Evolutionary conservation across 2,797 vertebrate genomes (phyloP).

Genomic region (Danio jaintianensis): DNA sequence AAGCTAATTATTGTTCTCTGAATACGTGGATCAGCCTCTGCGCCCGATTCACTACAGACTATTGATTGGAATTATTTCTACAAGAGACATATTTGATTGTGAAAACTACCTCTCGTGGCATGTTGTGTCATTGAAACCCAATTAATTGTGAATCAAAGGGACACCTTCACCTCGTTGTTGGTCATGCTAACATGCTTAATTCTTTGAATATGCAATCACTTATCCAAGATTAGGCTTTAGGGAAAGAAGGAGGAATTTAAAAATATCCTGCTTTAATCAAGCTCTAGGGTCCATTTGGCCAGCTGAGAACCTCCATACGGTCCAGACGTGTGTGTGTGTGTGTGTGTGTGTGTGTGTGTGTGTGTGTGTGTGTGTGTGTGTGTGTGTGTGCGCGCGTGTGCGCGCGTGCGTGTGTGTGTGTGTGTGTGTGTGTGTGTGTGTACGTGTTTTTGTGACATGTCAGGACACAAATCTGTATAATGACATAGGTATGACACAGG

Average conservation of each 20-base stretch:
- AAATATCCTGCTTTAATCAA: constrained; percentile 71
- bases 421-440: no score
- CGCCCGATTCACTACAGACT: background rate
- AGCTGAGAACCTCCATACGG: constrained; percentile 53
- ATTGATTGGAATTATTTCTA: constrained; percentile 36
- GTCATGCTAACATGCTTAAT: constrained; percentile 61
- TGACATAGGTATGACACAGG: no score
- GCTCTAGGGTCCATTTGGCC: constrained; percentile 55
- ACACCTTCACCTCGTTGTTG: constrained; percentile 56
- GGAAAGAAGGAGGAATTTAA: constrained; percentile 58
- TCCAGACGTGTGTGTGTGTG: constrained; percentile 56
- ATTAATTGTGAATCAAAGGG: constrained; percentile 22
- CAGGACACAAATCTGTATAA: no score
- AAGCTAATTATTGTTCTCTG: constrained; percentile 72
- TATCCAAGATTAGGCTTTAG: constrained; percentile 70
- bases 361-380: constrained; percentile 51
- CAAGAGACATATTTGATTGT: constrained; percentile 22
- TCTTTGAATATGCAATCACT: constrained; percentile 63
- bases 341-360: constrained; percentile 49
- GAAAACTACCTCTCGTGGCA: constrained; percentile 15
- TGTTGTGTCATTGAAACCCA: constrained; percentile 20
- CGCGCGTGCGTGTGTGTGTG: no score
- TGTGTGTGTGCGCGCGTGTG: constrained; percentile 57
- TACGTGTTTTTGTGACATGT: no score
- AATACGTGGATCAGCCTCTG: constrained; percentile 60